Percentiles rank a stretch among this genome's conserved stretches.
Conservation (phyloP, 2,113 vertebrate genomes). For the Eptesicus fuscus region DNA sequence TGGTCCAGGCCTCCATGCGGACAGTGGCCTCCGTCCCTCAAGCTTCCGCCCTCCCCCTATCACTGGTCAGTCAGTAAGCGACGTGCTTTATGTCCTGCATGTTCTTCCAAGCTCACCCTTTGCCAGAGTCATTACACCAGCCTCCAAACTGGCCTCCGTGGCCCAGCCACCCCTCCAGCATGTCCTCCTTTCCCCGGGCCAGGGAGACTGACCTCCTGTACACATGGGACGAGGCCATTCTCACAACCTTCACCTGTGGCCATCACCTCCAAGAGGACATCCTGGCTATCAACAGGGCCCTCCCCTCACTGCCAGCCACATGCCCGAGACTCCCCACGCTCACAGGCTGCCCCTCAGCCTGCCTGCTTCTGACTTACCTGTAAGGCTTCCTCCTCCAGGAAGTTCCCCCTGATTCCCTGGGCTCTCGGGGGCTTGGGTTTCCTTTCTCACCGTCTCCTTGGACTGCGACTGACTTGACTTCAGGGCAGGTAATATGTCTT, state of each 20-base stretch:
- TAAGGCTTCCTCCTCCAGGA: neutral
- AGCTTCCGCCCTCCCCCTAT: too few relatives aligned
- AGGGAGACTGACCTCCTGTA: accelerated
- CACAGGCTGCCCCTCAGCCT: neutral
- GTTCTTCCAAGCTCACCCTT: neutral
- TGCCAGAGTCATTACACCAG: neutral
- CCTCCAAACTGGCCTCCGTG: neutral
- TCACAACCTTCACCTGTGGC: neutral
- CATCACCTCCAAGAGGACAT: neutral
- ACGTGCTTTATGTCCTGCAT: neutral
- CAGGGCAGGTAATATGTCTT: neutral
- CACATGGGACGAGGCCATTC: neutral
- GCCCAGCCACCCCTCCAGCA: accelerated
- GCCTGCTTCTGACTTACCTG: neutral
- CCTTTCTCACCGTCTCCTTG: neutral
- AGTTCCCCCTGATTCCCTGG: neutral
- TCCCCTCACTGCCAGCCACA: neutral
- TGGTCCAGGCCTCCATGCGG: neutral
- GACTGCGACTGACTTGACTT: neutral
- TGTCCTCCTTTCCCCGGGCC: neutral
- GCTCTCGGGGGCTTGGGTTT: neutral
- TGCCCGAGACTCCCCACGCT: neutral
- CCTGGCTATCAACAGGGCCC: neutral
- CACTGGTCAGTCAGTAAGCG: too few relatives aligned
- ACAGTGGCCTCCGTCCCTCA: neutral